Evolutionary conservation across 30 jellyfish, hydroid and myxozoan species (phyloP).

Genomic region (Nemopilema nomurai): DNA sequence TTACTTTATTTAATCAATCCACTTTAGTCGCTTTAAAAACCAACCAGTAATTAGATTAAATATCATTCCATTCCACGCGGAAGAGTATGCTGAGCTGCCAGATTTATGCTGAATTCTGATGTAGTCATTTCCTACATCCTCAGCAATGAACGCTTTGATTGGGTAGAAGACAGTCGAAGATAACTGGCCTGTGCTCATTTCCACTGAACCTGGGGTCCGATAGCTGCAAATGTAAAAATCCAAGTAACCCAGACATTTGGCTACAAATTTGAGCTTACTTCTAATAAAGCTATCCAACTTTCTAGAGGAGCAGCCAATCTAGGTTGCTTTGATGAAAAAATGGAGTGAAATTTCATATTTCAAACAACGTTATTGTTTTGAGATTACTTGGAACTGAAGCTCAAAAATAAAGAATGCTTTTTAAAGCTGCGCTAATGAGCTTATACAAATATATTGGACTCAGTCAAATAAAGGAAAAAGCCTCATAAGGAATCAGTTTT

Average conservation of each 20-base stretch:
- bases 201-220: neutral
- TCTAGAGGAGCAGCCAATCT: neutral
- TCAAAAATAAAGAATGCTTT: too few relatives aligned
- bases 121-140: neutral
- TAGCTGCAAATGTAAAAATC: neutral
- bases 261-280: neutral
- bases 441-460: too few relatives aligned
- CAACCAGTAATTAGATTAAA: slow-evolving; percentile 9
- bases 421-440: too few relatives aligned
- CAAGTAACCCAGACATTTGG: neutral
- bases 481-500: too few relatives aligned
- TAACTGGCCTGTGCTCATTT: slow-evolving; percentile 10
- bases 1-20: neutral
- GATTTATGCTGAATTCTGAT: slow-evolving; percentile 7
- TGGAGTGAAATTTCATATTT: too few relatives aligned
- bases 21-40: too few relatives aligned
- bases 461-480: too few relatives aligned
- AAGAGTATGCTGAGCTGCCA: neutral
- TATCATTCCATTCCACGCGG: slow-evolving; percentile 15
- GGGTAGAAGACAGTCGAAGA: neutral
- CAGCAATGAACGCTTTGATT: slow-evolving; percentile 4
- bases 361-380: too few relatives aligned
- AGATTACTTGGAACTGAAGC: too few relatives aligned
- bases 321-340: too few relatives aligned
- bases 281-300: neutral